Evolutionary conservation across 2,888 invertebrate genomes (phyloP), one percentile per base, ranked within the genome.

Genomic region (Rhogogaster chlorosoma): DNA sequence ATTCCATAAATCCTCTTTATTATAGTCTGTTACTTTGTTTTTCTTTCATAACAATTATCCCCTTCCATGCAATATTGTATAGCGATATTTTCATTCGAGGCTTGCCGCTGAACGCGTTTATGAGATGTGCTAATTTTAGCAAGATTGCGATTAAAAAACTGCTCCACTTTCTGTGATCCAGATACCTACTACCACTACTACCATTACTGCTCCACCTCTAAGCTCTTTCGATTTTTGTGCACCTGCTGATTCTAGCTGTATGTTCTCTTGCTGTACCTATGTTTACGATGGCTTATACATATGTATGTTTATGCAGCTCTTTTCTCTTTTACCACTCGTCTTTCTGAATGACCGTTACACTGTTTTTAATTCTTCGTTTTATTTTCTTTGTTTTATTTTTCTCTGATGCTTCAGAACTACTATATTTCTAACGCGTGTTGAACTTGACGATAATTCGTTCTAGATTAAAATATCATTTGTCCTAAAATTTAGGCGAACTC

Each of bases 141-240:
- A 73, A 82, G 57, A 85, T 89, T 90, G 89, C 90, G 89, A 90
- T 91, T 90, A 90, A 90, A 90, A 90, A 91, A 89, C 88, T 88
- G 88, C 84, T 85, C 85, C 85, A 86, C 84, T 87, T 89, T 88
- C 89, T 86, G 90, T 87, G 89, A 85, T 89, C 87, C 85, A 86
- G 85, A 87, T 83, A 61, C 77, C 36, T 49, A n/a, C 18, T 32
- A 49, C n/a, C 32, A 29, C 36, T 53, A 32, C 29, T 49, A 26
- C 29, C 29, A 26, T 12, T 75, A 15, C 32, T 77, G 29, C 29
- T 15, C 67, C 15, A 32, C 32, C 32, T 67, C 32, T 6, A 53
- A 49, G 49, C 38, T 29, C 29, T 32, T 29, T 77, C 77, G 26
- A 18, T 32, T 15, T 29, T 77, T 3, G 15, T 77, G n/a, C 32